Percentiles rank a stretch among this genome's conserved stretches.
Conservation (phyloP, 2,797 vertebrate genomes). For the Margarornis squamiger region DNA sequence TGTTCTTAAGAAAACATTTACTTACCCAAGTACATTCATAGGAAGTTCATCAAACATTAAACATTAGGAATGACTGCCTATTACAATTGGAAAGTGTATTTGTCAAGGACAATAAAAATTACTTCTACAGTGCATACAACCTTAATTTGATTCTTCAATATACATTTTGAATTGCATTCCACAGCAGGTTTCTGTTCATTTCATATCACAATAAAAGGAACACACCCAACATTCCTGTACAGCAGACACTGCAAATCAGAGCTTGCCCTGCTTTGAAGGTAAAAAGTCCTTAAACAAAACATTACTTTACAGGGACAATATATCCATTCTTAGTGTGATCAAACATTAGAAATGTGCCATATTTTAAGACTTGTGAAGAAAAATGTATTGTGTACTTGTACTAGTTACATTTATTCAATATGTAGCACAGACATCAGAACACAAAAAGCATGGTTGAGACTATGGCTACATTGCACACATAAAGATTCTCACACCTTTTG, state of each 20-base stretch:
- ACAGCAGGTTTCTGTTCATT: slow-evolving; percentile 32
- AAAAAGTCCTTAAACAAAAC: slow-evolving; percentile 37
- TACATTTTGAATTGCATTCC: slow-evolving; percentile 31
- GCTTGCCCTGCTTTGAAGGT: slow-evolving; percentile 59
- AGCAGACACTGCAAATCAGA: slow-evolving; percentile 53
- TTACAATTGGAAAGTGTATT: not conserved
- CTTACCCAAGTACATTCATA: not conserved
- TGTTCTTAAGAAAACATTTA: not conserved
- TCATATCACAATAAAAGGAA: slow-evolving; percentile 38
- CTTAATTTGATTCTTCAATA: not conserved
- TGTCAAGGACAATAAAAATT: not conserved
- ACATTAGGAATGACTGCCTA: not conserved
- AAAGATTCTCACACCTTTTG: not conserved
- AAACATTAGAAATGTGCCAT: not conserved
- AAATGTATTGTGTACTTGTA: not conserved
- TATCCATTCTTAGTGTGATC: not conserved
- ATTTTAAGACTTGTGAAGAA: not conserved
- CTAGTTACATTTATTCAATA: not conserved
- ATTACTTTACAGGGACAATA: not conserved
- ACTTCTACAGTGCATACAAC: not conserved
- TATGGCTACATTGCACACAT: not conserved
- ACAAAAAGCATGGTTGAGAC: not conserved
- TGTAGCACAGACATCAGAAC: not conserved
- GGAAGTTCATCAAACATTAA: not conserved
- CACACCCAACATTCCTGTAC: slow-evolving; percentile 59